Conservation (phyloP, 2,797 vertebrate species). For the Phylloscopus collybita region DNA sequence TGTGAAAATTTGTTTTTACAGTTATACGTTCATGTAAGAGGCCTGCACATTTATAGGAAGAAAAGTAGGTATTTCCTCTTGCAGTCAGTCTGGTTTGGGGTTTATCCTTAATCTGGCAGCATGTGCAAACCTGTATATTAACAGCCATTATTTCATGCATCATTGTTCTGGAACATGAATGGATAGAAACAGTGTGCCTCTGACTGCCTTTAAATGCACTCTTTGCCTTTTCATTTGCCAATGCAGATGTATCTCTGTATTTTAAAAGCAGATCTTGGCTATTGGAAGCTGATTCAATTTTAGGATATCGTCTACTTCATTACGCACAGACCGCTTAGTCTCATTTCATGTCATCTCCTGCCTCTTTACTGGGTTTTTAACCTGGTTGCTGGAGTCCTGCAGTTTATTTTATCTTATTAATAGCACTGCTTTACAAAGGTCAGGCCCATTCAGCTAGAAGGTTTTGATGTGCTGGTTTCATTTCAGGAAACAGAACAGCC, state of each 20-base stretch:
- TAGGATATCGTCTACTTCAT: not conserved
- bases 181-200: not conserved
- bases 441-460: not conserved
- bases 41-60: not conserved
- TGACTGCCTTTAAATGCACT: not conserved
- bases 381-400: not conserved
- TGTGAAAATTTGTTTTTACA: not conserved
- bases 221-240: not conserved
- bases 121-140: not conserved
- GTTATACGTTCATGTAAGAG: accelerated
- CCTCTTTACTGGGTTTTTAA: not conserved
- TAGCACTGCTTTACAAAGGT: conserved; percentile 14
- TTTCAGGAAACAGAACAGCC: not conserved
- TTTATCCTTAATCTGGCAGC: not conserved
- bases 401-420: conserved; percentile 30
- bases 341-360: not conserved
- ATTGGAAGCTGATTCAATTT: not conserved
- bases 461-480: not conserved
- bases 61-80: not conserved
- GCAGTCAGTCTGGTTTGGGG: not conserved
- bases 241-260: not conserved
- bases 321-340: not conserved
- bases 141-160: not conserved
- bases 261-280: not conserved
- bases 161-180: not conserved